Evolutionary conservation across 2,797 vertebrate genomes (phyloP).

Genomic region (Alectoris magna): DNA sequence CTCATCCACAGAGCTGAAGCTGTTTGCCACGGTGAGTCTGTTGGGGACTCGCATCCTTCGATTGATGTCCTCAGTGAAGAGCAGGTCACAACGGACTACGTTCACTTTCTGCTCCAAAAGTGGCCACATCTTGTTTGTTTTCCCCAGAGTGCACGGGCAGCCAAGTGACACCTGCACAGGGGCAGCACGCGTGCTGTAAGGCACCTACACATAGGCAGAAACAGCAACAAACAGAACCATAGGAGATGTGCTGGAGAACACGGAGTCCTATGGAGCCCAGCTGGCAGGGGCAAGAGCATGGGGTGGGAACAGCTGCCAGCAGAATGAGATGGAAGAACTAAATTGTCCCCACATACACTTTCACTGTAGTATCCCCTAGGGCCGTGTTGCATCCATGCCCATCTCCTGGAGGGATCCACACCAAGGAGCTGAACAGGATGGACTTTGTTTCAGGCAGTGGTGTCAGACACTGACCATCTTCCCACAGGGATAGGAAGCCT

Average conservation of each 20-base stretch:
- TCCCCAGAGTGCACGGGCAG: background rate
- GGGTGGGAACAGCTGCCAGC: background rate
- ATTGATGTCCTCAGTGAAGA: constrained; percentile 79
- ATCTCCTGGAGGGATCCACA: background rate
- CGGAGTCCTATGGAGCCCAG: background rate
- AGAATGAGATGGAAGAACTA: background rate
- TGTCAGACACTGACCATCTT: background rate
- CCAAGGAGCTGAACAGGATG: background rate
- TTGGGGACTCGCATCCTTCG: constrained; percentile 81
- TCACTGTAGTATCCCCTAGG: background rate
- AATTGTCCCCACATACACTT: background rate
- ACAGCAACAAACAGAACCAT: background rate
- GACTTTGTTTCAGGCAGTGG: background rate
- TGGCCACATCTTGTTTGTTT: constrained; percentile 19
- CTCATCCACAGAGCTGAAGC: constrained; percentile 6
- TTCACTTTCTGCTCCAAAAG: background rate
- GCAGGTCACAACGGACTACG: constrained; percentile 37
- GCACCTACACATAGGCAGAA: background rate
- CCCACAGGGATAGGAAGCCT: background rate
- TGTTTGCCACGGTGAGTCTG: constrained; percentile 72
- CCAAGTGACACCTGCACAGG: background rate
- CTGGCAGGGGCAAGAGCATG: background rate
- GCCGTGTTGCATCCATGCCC: background rate
- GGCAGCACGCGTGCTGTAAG: accelerated
- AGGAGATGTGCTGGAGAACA: accelerated